Base-by-base conservation (phyloP, 2,888 invertebrate species). In the Brachyopa scutellaris region DNA sequence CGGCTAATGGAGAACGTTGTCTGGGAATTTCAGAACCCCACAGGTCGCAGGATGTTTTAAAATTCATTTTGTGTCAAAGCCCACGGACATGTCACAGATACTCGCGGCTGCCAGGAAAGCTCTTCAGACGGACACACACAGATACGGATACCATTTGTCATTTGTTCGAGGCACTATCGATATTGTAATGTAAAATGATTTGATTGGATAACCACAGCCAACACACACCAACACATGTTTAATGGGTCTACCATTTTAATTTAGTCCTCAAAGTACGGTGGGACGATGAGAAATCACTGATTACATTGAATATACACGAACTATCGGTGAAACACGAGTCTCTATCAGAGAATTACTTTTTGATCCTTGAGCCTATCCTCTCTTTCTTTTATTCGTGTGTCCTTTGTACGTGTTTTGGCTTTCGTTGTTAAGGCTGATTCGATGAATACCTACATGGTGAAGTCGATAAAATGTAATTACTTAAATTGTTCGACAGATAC, bases 401-500 rank as follows among this genome's bases (percentile, higher is more conserved):
- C 38, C 45, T 23, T 72, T 59, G 49, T 51, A 66, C 19, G 45
- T 36, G 51, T 29, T 59, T 64, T 23, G 19, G 49, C 40, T 57
- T 53, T 47, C 45, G 53, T 38, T 38, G 66, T 19, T 51, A 51
- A 29, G 26, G 57, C 40, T 19, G 23, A 1, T 8, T 13, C 8
- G 13, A 13, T 42, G 23, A 13, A 61, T 55, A 45, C 31, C 2
- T 38, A 59, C 33, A 23, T 66, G 72, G 36, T 59, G 55, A 33
- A 80, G 49, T 51, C 69, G 51, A 76, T 69, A 59, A 69, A 80
- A 80, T 80, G 69, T 80, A 80, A 80, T 80, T 80, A 76, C 80
- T 80, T 74, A 76, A 80, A 76, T 76, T 70, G 49, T 64, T 64
- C 57, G 36, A 64, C 67, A 61, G 78, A 72, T 73, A 61, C 49